Evolutionary conservation across 2,888 invertebrate genomes (phyloP).

Genomic region (Thecocarcelia acutangulata): DNA sequence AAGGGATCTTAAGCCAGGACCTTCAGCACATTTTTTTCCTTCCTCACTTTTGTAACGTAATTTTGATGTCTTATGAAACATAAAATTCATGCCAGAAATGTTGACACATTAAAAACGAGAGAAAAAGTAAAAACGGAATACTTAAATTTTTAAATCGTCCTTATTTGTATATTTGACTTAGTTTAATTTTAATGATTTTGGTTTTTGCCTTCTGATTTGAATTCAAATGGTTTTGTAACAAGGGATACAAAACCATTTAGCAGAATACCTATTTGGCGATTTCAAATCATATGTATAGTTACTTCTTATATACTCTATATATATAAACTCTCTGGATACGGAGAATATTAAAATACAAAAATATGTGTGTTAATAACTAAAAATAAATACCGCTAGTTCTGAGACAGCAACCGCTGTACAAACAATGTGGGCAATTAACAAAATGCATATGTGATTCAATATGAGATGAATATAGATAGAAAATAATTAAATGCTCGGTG

Average conservation of each 20-base stretch:
- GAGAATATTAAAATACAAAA: too few relatives aligned
- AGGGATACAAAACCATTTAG: constrained; percentile 1
- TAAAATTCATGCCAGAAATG: constrained; percentile 41
- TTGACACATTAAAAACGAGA: constrained; percentile 8
- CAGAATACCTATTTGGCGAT: too few relatives aligned
- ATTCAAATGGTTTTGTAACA: background rate
- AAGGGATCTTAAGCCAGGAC: constrained; percentile 43
- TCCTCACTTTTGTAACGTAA: constrained; percentile 1
- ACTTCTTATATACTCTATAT: too few relatives aligned
- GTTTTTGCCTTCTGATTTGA: background rate
- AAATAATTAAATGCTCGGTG: too few relatives aligned
- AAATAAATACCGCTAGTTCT: too few relatives aligned
- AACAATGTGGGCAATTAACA: too few relatives aligned
- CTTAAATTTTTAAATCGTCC: constrained; percentile 34
- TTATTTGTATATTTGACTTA: constrained; percentile 15
- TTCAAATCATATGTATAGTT: too few relatives aligned
- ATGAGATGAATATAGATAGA: too few relatives aligned
- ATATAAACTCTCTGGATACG: too few relatives aligned
- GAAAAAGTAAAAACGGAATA: background rate
- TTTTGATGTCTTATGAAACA: constrained; percentile 33
- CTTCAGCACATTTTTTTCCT: constrained; percentile 14
- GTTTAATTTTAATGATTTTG: constrained; percentile 15
- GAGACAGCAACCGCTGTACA: too few relatives aligned
- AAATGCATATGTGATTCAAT: too few relatives aligned
- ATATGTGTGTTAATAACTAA: too few relatives aligned